Percentiles rank a stretch among this genome's conserved stretches.
phyloP scores from a whole-genome alignment of 2,888 invertebrate species.

The Nomada goodeniana region DNA sequence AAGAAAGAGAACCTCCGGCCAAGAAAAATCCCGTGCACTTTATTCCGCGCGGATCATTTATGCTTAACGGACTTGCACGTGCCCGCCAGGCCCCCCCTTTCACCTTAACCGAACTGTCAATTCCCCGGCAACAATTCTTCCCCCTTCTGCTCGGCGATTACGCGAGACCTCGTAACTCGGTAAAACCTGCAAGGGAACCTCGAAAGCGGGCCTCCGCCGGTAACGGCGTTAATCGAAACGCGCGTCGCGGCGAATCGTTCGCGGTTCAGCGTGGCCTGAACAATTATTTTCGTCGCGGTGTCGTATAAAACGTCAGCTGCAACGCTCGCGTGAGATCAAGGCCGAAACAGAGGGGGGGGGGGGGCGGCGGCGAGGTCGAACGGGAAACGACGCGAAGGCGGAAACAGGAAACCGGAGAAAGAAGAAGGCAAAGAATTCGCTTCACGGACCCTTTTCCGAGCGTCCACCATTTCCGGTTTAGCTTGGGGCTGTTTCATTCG shows the following conservation, averaged over 20 bases:
- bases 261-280: constrained; percentile 39
- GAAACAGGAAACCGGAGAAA: not conserved
- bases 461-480: constrained; percentile 51
- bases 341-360: constrained; percentile 3
- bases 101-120: too few relatives aligned
- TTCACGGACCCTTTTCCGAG: constrained; percentile 32
- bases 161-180: too few relatives aligned
- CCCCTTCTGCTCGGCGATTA: too few relatives aligned
- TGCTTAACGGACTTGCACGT: too few relatives aligned
- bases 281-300: constrained; percentile 65
- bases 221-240: constrained; percentile 36
- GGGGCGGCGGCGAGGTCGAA: not conserved
- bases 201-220: not conserved
- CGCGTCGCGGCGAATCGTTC: not conserved
- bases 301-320: constrained; percentile 67
- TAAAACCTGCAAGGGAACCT: not conserved
- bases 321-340: constrained; percentile 47
- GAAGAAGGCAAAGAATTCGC: constrained; percentile 52
- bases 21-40: too few relatives aligned
- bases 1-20: too few relatives aligned
- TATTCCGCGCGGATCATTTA: too few relatives aligned
- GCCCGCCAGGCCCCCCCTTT: too few relatives aligned
- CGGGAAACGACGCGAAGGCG: not conserved
- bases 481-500: constrained; percentile 64
- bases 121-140: too few relatives aligned